phyloP scores from a whole-genome alignment of 2,888 invertebrate genomes.

The Ormyrus rosae region DNA sequence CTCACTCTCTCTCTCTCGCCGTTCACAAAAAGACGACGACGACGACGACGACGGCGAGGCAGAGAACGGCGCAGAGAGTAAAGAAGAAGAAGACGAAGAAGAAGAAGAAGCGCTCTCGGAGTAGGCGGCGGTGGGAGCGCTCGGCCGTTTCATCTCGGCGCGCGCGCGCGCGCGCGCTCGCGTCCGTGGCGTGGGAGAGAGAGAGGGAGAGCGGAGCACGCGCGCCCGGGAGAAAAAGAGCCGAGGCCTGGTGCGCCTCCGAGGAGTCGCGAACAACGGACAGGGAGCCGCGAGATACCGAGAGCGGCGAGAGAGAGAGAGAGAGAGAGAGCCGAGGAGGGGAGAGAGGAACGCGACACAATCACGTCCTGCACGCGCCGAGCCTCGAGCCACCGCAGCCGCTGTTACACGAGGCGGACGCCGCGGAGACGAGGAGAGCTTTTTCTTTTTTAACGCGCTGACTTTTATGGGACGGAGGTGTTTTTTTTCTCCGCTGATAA shows the following conservation, averaged over 20 bases:
- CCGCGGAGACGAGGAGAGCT: too few relatives aligned
- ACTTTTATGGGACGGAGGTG: background rate
- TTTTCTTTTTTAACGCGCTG: background rate
- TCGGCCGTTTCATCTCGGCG: conserved; percentile 43
- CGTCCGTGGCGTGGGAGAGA: conserved; percentile 35
- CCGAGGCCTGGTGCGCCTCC: background rate
- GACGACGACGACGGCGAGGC: background rate
- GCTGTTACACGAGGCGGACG: conserved; percentile 66
- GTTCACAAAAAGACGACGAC: background rate
- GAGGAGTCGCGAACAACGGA: background rate
- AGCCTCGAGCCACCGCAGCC: conserved; percentile 71
- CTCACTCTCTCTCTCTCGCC: background rate
- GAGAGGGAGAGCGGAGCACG: conserved; percentile 54
- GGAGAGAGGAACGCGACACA: conserved; percentile 69
- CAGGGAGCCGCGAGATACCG: background rate
- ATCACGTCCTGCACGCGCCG: conserved; percentile 76
- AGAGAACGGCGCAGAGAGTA: conserved; percentile 40
- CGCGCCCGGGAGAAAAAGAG: background rate
- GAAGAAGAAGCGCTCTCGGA: background rate
- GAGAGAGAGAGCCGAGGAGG: conserved; percentile 58
- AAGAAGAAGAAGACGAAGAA: conserved; percentile 22
- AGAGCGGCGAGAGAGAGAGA: conserved; percentile 57
- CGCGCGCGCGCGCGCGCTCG: conserved; percentile 25
- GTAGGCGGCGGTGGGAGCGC: conserved; percentile 71
- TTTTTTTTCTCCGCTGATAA: background rate